Conservation (phyloP, 2,113 vertebrate species). For the Dasypus novemcinctus region DNA sequence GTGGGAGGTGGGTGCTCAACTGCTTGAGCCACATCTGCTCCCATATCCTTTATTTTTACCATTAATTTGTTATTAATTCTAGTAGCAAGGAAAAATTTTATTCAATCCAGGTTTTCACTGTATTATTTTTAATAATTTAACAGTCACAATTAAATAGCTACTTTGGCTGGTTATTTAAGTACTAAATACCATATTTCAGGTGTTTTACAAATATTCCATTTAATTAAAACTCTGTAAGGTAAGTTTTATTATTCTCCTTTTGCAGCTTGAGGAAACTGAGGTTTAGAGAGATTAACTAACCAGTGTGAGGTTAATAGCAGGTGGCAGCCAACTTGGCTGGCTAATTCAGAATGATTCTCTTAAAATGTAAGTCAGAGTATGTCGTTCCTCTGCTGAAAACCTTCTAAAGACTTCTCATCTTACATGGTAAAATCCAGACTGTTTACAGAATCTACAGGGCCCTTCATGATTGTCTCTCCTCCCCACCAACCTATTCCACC, state of each 20-base stretch:
- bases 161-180: neutral
- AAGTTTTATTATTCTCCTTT: neutral
- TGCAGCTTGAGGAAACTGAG: slow-evolving; percentile 2
- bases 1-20: too few species aligned
- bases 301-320: neutral
- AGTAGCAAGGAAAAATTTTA: slow-evolving; percentile 35
- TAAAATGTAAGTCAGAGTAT: slow-evolving; percentile 18
- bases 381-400: neutral
- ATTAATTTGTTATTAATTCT: neutral
- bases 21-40: too few species aligned
- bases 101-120: neutral
- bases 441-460: neutral
- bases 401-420: neutral
- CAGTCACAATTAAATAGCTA: neutral
- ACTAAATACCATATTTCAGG: neutral
- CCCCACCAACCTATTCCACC: neutral
- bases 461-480: neutral
- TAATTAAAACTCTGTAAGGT: neutral
- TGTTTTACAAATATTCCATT: slow-evolving; percentile 25
- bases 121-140: slow-evolving; percentile 12
- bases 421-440: neutral
- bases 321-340: neutral
- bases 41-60: neutral
- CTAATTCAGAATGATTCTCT: neutral
- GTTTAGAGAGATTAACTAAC: neutral